Percentiles rank a stretch among this genome's conserved stretches.
These are phyloP conservation scores for Propsilocerus akamusi DNA, from an alignment of 1,140 invertebrate species.

Conservation along the genomic window DNA sequence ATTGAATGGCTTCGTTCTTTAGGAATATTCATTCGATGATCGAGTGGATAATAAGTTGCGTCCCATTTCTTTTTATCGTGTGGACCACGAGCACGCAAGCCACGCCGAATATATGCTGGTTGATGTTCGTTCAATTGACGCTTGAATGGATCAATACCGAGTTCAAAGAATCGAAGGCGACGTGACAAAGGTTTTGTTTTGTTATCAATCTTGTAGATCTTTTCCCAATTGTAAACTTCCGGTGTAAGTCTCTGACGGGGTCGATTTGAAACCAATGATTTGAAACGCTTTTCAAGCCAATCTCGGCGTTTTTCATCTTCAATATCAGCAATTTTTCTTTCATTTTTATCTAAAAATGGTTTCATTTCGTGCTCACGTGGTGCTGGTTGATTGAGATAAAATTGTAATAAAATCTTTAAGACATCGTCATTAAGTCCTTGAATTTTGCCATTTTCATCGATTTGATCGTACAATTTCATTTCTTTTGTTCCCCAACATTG, in stretches of 20 bases:
- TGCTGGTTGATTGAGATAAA: constrained; percentile 50
- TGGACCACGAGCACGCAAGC: constrained; percentile 30
- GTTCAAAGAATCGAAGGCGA: constrained; percentile 45
- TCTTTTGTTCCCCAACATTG: constrained; percentile 59
- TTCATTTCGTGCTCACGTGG: constrained; percentile 38
- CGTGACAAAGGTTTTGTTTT: constrained; percentile 44
- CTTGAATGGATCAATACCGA: constrained; percentile 31
- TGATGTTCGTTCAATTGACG: constrained; percentile 41
- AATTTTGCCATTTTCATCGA: constrained; percentile 46
- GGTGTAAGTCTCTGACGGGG: constrained; percentile 34
- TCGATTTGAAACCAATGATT: constrained; percentile 43
- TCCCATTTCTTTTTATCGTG: constrained; percentile 34
- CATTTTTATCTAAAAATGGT: constrained; percentile 44
- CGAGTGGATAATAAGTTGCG: constrained; percentile 38
- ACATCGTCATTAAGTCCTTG: constrained; percentile 66
- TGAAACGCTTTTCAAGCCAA: constrained; percentile 48
- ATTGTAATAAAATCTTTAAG: constrained; percentile 49
- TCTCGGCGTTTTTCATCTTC: constrained; percentile 37
- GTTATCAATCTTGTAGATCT: constrained; percentile 50
- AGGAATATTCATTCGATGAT: constrained; percentile 5
- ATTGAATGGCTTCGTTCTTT: constrained; percentile 6
- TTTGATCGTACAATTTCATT: constrained; percentile 51
- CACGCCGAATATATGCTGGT: constrained; percentile 46
- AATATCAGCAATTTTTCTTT: constrained; percentile 43
- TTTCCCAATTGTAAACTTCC: constrained; percentile 57